These are phyloP conservation scores for Microctonus aethiopoides DNA, from an alignment of 2,888 invertebrate genomes.

Conservation along the genomic window DNA sequence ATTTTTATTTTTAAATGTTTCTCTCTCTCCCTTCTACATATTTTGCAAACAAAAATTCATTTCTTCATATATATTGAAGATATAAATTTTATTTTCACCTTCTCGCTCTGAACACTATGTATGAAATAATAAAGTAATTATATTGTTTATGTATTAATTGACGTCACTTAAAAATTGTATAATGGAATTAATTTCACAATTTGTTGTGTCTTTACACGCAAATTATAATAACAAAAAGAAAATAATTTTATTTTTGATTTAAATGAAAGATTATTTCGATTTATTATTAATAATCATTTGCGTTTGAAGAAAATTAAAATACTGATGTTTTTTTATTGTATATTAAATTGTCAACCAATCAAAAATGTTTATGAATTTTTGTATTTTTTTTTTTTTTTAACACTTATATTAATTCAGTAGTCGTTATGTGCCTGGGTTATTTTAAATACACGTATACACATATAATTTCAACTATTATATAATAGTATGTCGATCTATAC, in stretches of 20 bases:
- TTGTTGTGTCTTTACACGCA: constrained; percentile 19
- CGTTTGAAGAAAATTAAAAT: constrained; percentile 10
- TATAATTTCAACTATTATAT: neutral
- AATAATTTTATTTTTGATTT: too few relatives aligned
- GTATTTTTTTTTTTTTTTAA: neutral
- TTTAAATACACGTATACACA: neutral
- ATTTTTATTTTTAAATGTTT: constrained; percentile 12
- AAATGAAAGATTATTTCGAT: constrained; percentile 53
- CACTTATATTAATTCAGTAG: constrained; percentile 8
- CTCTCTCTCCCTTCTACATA: constrained; percentile 20
- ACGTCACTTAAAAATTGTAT: too few relatives aligned
- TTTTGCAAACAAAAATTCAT: neutral
- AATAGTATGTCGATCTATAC: neutral
- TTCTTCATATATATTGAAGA: neutral
- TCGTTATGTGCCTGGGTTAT: neutral
- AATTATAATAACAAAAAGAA: constrained; percentile 35
- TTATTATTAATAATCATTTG: too few relatives aligned
- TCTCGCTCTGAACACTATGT: constrained; percentile 3
- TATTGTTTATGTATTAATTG: neutral
- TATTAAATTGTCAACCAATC: neutral
- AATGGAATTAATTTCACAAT: neutral
- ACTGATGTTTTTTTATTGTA: constrained; percentile 7
- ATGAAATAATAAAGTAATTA: neutral
- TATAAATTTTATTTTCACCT: constrained; percentile 1
- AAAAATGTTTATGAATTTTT: neutral